phyloP scores from a whole-genome alignment of 2,888 invertebrate species.

The Geophilus truncorum region DNA sequence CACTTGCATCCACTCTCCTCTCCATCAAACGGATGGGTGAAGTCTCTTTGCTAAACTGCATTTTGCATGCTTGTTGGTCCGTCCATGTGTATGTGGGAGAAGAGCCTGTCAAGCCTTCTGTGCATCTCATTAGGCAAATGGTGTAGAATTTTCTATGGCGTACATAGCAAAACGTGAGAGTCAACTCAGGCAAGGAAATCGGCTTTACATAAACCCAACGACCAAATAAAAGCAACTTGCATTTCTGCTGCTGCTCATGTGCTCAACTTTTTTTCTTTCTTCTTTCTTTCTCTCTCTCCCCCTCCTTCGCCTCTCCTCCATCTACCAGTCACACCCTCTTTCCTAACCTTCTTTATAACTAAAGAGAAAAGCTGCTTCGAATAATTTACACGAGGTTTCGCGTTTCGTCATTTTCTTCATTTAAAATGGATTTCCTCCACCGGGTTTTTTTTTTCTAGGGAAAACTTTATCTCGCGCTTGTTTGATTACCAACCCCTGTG shows the following conservation, averaged over 20 bases:
- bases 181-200: background rate
- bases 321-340: background rate
- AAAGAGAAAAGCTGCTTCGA: background rate
- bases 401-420: background rate
- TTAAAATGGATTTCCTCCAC: background rate
- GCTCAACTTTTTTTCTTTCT: background rate
- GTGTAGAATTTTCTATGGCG: background rate
- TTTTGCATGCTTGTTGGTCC: background rate
- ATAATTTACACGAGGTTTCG: background rate
- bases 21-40: background rate
- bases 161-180: background rate
- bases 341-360: background rate
- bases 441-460: background rate
- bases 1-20: background rate
- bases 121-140: background rate
- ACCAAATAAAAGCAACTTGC: background rate
- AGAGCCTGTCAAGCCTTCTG: background rate
- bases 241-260: background rate
- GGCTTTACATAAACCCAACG: background rate
- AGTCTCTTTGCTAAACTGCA: background rate
- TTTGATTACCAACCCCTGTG: background rate
- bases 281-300: background rate
- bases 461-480: background rate
- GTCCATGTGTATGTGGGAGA: background rate
- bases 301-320: background rate